These are phyloP conservation scores for Heliconius melpomene DNA, from an alignment of 1,140 invertebrate genomes.

Conservation along the genomic window DNA sequence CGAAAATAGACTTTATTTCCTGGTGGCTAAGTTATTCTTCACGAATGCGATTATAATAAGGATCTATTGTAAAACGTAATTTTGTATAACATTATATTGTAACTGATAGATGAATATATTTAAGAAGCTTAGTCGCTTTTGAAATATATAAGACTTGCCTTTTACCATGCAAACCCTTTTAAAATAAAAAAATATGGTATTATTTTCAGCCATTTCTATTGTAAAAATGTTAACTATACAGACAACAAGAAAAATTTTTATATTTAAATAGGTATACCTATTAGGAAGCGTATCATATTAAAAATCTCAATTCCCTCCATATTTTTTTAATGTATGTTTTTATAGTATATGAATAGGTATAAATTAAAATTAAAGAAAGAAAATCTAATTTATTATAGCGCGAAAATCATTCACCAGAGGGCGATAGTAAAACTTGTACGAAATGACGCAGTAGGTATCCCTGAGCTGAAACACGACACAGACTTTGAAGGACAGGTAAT, in stretches of 20 bases:
- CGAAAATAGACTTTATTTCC: background rate
- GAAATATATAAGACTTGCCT: no score
- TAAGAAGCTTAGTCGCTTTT: no score
- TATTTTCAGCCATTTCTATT: no score
- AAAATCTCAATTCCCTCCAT: background rate
- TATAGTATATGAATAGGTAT: no score
- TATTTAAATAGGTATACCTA: no score
- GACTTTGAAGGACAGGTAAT: background rate
- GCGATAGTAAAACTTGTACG: background rate
- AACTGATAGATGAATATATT: background rate
- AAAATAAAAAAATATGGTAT: no score
- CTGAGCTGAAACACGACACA: background rate
- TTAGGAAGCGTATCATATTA: no score
- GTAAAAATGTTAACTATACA: no score
- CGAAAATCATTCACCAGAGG: background rate
- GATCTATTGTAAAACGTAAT: slow-evolving; percentile 1
- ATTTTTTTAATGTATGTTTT: background rate
- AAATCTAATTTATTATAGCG: background rate
- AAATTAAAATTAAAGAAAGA: no score
- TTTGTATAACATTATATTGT: background rate
- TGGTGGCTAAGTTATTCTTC: background rate
- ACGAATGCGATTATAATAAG: background rate
- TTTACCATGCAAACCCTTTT: no score
- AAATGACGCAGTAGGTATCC: background rate
- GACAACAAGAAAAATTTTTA: no score